A percentile compares a stretch with the other conserved stretches of the same genome.
These are phyloP conservation scores for Leguminivora glycinivorella DNA, from an alignment of 1,140 invertebrate species.

Conservation along the genomic window DNA sequence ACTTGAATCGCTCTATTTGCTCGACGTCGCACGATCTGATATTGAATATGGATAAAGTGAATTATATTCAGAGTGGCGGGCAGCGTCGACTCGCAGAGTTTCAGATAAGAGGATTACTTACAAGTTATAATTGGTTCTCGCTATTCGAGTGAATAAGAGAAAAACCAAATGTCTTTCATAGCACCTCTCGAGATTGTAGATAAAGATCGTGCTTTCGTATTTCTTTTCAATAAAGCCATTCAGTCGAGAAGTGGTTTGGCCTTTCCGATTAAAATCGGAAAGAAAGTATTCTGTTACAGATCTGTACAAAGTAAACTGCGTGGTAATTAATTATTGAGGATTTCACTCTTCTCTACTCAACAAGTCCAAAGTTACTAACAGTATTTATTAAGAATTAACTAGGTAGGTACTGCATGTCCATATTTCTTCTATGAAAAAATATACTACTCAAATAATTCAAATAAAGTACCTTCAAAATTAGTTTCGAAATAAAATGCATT, in stretches of 20 bases:
- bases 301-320: neutral
- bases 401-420: neutral
- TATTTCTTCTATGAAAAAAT: too few relatives aligned
- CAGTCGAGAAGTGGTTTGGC: neutral
- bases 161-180: constrained; percentile 50
- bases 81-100: constrained; percentile 59
- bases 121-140: constrained; percentile 75
- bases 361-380: neutral
- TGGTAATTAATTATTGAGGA: neutral
- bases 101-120: constrained; percentile 74
- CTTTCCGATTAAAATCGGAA: constrained; percentile 10
- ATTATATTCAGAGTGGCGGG: constrained; percentile 70
- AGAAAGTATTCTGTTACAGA: neutral
- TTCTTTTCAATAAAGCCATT: constrained; percentile 16
- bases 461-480: too few relatives aligned
- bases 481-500: too few relatives aligned
- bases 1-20: constrained; percentile 73
- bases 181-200: constrained; percentile 42
- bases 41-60: constrained; percentile 77
- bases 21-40: constrained; percentile 70
- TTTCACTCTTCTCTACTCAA: neutral
- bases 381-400: neutral
- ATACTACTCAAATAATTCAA: too few relatives aligned
- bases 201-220: constrained; percentile 43
- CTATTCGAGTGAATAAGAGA: constrained; percentile 62